Conservation (phyloP, 1,140 invertebrate species). For the Neotoxoptera formosana region DNA sequence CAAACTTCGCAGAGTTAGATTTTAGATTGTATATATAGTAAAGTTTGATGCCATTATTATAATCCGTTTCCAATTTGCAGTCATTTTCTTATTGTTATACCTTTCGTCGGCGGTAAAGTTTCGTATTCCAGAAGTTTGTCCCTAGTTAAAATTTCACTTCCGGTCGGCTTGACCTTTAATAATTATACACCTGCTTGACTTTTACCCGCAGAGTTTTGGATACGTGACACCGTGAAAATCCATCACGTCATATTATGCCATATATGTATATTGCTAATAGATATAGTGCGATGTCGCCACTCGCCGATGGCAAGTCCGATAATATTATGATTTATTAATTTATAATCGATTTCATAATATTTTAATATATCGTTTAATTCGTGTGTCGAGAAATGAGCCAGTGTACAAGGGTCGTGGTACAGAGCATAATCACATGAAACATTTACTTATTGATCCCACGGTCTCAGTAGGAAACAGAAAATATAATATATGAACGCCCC, state of each 20-base stretch:
- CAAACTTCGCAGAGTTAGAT: background rate
- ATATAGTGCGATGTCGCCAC: background rate
- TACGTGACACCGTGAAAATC: background rate
- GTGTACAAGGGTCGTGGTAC: background rate
- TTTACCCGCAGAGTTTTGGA: background rate
- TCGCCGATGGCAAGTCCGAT: background rate
- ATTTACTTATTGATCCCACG: background rate
- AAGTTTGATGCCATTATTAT: background rate
- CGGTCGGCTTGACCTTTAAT: background rate
- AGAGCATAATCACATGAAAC: background rate
- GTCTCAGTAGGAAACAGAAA: background rate
- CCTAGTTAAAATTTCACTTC: background rate
- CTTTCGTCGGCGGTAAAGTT: background rate
- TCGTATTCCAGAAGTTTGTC: background rate
- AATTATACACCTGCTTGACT: background rate
- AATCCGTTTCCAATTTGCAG: background rate
- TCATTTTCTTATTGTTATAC: background rate
- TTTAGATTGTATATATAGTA: too few species aligned
- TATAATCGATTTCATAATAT: background rate
- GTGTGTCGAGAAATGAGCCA: background rate
- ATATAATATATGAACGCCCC: too few species aligned
- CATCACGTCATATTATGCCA: background rate
- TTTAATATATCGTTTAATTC: background rate
- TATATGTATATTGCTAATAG: background rate
- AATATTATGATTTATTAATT: conserved; percentile 7